Conservation (phyloP, 2,113 vertebrate genomes). For the Garra rufa region DNA sequence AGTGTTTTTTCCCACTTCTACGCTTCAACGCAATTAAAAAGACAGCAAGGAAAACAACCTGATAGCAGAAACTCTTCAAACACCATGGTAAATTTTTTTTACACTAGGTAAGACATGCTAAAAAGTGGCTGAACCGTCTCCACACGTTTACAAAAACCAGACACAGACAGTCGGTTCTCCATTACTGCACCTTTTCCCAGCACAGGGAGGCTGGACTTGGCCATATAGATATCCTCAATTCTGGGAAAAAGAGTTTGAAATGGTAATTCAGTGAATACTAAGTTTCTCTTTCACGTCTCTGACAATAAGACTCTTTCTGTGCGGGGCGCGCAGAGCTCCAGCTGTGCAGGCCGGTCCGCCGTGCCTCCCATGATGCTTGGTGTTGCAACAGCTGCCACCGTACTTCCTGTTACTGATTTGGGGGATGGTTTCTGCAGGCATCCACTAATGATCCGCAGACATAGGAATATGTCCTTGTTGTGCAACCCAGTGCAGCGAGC, state of each 20-base stretch:
- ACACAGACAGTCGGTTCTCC: constrained; percentile 13
- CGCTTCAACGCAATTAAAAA: constrained; percentile 6
- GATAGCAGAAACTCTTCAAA: neutral
- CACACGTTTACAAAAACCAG: neutral
- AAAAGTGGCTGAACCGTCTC: neutral
- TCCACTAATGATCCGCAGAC: constrained; percentile 11
- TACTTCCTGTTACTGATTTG: constrained; percentile 58
- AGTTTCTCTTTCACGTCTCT: constrained; percentile 19
- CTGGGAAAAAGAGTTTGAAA: constrained; percentile 50
- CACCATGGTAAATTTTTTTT: no score
- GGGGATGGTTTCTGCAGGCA: neutral
- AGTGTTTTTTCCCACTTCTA: neutral
- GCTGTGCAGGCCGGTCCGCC: constrained; percentile 56
- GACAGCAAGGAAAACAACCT: neutral
- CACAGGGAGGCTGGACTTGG: constrained; percentile 35
- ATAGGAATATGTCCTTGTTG: neutral
- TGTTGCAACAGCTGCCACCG: constrained; percentile 69
- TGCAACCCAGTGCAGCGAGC: neutral
- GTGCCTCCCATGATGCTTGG: constrained; percentile 56
- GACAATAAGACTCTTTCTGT: constrained; percentile 55
- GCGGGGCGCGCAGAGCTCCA: constrained; percentile 43
- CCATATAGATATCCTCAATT: constrained; percentile 25
- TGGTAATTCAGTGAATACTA: constrained; percentile 45
- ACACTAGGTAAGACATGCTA: neutral
- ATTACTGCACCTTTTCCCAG: constrained; percentile 10